Evolutionary conservation across 2,113 vertebrate genomes (phyloP).

Genomic region (Nothocercus julius): DNA sequence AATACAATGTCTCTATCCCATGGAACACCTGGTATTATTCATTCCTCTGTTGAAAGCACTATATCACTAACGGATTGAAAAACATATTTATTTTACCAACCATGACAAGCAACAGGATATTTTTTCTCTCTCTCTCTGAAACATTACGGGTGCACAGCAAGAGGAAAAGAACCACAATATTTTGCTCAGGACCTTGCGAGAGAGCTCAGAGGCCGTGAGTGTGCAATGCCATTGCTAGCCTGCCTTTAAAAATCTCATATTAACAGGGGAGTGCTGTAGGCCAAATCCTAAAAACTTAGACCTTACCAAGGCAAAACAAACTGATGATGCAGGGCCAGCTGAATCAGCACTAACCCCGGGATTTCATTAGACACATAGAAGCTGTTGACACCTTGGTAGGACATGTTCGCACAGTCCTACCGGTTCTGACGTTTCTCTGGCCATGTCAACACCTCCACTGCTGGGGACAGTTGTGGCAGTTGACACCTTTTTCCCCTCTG

Average conservation of each 20-base stretch:
- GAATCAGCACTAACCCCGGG: not conserved
- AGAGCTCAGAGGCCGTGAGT: not conserved
- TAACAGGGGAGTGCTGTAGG: not conserved
- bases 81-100: conserved; percentile 45
- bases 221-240: not conserved
- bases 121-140: not conserved
- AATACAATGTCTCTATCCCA: conserved; percentile 47
- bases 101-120: not conserved
- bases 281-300: not conserved
- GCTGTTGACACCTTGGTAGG: not conserved
- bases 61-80: not conserved
- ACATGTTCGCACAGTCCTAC: not conserved
- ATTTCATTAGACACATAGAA: not conserved
- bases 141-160: fast-evolving
- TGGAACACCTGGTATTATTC: conserved; percentile 49
- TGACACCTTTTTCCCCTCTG: not conserved
- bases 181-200: not conserved
- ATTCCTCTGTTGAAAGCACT: conserved; percentile 28
- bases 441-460: not conserved
- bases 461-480: not conserved
- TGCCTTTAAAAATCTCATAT: not conserved
- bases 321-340: not conserved
- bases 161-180: not conserved
- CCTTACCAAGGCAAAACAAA: not conserved
- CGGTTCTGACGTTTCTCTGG: not conserved